Conservation (phyloP, 2,888 invertebrate genomes). For the Dryadula phaetusa region DNA sequence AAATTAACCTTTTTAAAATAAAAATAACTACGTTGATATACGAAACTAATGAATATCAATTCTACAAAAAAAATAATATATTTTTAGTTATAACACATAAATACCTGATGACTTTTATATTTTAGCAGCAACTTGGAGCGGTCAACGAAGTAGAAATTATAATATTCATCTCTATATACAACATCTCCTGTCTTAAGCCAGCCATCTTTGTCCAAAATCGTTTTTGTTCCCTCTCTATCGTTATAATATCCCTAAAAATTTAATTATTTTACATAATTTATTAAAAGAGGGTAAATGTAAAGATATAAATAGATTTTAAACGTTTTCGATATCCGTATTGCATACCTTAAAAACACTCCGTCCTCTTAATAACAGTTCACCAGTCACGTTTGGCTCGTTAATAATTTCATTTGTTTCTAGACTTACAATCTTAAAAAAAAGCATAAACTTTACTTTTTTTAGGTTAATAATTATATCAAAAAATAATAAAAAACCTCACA, state of each 20-base stretch:
- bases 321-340: neutral
- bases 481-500: too few species aligned
- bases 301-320: neutral
- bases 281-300: too few species aligned
- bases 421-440: conserved; percentile 63
- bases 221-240: conserved; percentile 67
- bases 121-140: conserved; percentile 81
- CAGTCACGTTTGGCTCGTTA: conserved; percentile 60
- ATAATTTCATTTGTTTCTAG: conserved; percentile 58
- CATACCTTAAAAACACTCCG: conserved; percentile 44
- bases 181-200: conserved; percentile 82
- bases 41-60: too few species aligned
- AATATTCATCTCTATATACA: conserved; percentile 76
- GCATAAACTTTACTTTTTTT: neutral
- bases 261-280: neutral
- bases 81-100: neutral
- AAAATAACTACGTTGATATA: too few species aligned
- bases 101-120: conserved; percentile 76
- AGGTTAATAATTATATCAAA: too few species aligned
- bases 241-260: conserved; percentile 72
- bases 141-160: conserved; percentile 77
- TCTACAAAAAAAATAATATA: too few species aligned
- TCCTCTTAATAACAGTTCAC: conserved; percentile 70
- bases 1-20: too few species aligned
- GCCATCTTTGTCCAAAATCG: conserved; percentile 68